These are phyloP conservation scores for Ariopsis seemanni DNA, from an alignment of 2,113 vertebrate genomes.

Conservation along the genomic window DNA sequence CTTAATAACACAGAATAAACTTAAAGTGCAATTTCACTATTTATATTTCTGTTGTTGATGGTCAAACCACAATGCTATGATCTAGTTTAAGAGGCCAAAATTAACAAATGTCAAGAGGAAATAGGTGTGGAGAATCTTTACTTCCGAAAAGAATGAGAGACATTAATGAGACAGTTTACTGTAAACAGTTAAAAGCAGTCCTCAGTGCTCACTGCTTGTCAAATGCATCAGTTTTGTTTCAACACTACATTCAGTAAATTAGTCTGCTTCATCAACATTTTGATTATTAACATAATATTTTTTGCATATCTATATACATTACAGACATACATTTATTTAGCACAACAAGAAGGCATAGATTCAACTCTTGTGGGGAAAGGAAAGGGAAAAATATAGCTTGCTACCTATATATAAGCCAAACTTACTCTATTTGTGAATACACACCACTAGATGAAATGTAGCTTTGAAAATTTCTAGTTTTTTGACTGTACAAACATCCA, in stretches of 20 bases:
- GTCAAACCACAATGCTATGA: neutral
- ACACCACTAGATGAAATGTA: conserved; percentile 39
- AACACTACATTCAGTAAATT: conserved; percentile 70
- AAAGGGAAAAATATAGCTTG: conserved; percentile 33
- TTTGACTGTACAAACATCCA: conserved; percentile 37
- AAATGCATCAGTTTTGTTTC: conserved; percentile 53
- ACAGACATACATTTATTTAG: conserved; percentile 49
- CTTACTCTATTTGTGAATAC: conserved; percentile 32
- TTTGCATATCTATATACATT: conserved; percentile 47
- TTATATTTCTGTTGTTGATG: conserved; percentile 11
- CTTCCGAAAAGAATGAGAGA: conserved; percentile 40
- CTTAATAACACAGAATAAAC: conserved; percentile 52
- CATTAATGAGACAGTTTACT: conserved; percentile 45
- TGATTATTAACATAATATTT: conserved; percentile 6
- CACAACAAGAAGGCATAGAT: conserved; percentile 43
- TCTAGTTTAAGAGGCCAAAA: neutral
- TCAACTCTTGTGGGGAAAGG: conserved; percentile 25
- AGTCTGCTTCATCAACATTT: conserved; percentile 51
- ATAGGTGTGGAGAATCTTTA: conserved; percentile 15
- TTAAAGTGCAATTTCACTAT: conserved; percentile 25
- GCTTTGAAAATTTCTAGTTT: conserved; percentile 1
- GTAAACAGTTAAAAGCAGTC: conserved; percentile 13
- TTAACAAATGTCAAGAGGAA: neutral
- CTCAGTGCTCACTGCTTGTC: neutral
- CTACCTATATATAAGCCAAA: conserved; percentile 42